Percentiles rank a stretch among this genome's conserved stretches.
These are phyloP conservation scores for Malthinus seriepunctatus DNA, from an alignment of 2,888 invertebrate species.

Conservation along the genomic window DNA sequence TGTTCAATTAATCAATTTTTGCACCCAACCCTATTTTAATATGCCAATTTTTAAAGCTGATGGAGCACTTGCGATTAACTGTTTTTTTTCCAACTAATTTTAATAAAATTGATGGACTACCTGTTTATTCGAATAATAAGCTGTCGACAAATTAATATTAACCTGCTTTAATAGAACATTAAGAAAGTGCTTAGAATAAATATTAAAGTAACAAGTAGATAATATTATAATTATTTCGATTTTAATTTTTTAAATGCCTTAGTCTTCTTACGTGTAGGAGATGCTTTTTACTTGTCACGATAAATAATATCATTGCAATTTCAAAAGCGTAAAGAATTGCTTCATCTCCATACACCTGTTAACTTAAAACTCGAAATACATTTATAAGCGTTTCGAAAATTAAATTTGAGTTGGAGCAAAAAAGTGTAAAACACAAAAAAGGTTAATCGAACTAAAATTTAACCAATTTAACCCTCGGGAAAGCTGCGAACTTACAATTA, in stretches of 20 bases:
- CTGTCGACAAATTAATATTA: slow-evolving; percentile 30
- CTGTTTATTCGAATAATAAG: slow-evolving; percentile 11
- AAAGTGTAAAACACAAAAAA: neutral
- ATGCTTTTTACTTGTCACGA: slow-evolving; percentile 20
- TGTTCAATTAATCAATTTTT: too few species aligned
- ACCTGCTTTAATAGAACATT: neutral
- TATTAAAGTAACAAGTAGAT: neutral
- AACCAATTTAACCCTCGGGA: neutral
- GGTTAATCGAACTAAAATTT: neutral
- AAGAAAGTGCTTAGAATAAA: neutral
- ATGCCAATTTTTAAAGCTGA: too few species aligned
- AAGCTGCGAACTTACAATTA: neutral
- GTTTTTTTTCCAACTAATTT: too few species aligned
- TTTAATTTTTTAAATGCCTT: slow-evolving; percentile 7
- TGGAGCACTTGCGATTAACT: too few species aligned
- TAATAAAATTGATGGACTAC: slow-evolving; percentile 16
- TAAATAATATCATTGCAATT: slow-evolving; percentile 12
- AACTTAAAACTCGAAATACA: slow-evolving; percentile 3
- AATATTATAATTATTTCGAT: neutral
- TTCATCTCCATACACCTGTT: slow-evolving; percentile 9
- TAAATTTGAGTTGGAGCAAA: neutral
- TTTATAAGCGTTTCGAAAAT: neutral
- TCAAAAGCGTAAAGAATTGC: slow-evolving; percentile 11
- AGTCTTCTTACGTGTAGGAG: slow-evolving; percentile 15
- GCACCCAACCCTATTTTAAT: too few species aligned